Evolutionary conservation across 2,888 invertebrate genomes (phyloP).

Genomic region (Amphipoea oculea): DNA sequence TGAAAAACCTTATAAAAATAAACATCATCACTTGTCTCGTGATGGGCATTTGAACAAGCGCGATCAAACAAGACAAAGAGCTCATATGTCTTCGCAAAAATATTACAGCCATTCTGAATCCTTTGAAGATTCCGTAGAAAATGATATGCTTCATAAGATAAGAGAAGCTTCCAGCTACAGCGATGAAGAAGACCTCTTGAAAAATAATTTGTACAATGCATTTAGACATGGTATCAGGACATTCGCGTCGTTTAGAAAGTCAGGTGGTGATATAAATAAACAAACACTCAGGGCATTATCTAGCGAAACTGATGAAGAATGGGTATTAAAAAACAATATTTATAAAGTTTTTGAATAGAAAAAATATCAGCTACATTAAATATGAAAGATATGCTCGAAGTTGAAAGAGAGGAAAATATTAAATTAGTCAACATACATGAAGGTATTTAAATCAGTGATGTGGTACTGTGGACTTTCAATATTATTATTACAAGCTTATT

Average conservation of each 20-base stretch:
- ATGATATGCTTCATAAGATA: constrained; percentile 34
- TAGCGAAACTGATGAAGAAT: constrained; percentile 44
- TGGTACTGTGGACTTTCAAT: neutral
- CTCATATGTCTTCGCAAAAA: constrained; percentile 24
- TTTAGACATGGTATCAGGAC: constrained; percentile 43
- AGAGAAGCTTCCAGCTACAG: constrained; percentile 49
- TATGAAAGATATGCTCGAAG: neutral
- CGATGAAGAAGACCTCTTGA: constrained; percentile 48
- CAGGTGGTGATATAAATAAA: neutral
- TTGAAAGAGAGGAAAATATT: neutral
- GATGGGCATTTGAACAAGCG: neutral
- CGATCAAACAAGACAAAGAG: neutral
- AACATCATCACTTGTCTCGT: neutral
- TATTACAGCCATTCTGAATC: neutral
- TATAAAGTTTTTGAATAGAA: constrained; percentile 47
- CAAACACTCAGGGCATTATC: neutral
- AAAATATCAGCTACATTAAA: neutral
- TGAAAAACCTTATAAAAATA: neutral
- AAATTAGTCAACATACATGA: neutral
- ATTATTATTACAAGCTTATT: neutral
- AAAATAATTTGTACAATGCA: constrained; percentile 43
- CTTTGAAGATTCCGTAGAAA: constrained; percentile 1
- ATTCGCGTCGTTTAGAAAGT: constrained; percentile 14
- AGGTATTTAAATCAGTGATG: neutral
- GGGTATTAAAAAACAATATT: constrained; percentile 54